Evolutionary conservation across 2,888 invertebrate species (phyloP).

Genomic region (Elgonia sp.): DNA sequence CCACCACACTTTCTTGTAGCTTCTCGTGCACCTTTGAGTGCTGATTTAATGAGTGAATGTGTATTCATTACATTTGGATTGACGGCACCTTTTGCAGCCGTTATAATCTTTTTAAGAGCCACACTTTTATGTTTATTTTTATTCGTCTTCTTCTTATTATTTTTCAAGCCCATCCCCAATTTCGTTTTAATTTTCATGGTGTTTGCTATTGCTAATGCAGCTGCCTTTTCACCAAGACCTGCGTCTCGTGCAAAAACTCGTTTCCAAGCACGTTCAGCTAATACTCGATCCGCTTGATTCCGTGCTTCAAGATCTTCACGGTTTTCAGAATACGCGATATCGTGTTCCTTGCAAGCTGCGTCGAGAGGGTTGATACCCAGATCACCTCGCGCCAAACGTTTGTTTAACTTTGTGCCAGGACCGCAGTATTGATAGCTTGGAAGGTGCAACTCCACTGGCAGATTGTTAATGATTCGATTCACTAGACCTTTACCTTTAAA

Average conservation of each 20-base stretch:
- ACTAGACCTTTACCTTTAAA: slow-evolving; percentile 32
- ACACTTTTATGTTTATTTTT: slow-evolving; percentile 25
- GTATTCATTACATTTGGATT: background rate
- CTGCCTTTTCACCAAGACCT: slow-evolving; percentile 55
- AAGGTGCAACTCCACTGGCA: slow-evolving; percentile 75
- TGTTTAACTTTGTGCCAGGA: slow-evolving; percentile 25
- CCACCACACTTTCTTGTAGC: slow-evolving; percentile 10
- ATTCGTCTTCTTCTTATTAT: background rate
- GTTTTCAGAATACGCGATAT: slow-evolving; percentile 76
- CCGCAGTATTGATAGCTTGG: slow-evolving; percentile 46
- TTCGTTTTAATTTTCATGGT: slow-evolving; percentile 53
- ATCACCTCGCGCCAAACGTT: slow-evolving; percentile 78
- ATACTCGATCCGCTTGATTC: slow-evolving; percentile 83
- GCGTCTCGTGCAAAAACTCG: slow-evolving; percentile 80
- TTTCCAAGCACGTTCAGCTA: slow-evolving; percentile 82
- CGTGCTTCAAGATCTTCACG: slow-evolving; percentile 73
- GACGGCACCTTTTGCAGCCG: slow-evolving; percentile 30
- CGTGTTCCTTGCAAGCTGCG: no score
- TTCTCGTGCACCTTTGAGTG: slow-evolving; percentile 32
- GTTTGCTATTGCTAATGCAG: slow-evolving; percentile 44
- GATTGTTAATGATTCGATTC: slow-evolving; percentile 59
- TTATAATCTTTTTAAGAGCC: slow-evolving; percentile 41
- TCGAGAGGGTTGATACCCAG: slow-evolving; percentile 78
- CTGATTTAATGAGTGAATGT: slow-evolving; percentile 26
- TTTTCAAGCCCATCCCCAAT: slow-evolving; percentile 41